Conservation (phyloP, 2,888 invertebrate genomes). For the Eristalis tenax region DNA sequence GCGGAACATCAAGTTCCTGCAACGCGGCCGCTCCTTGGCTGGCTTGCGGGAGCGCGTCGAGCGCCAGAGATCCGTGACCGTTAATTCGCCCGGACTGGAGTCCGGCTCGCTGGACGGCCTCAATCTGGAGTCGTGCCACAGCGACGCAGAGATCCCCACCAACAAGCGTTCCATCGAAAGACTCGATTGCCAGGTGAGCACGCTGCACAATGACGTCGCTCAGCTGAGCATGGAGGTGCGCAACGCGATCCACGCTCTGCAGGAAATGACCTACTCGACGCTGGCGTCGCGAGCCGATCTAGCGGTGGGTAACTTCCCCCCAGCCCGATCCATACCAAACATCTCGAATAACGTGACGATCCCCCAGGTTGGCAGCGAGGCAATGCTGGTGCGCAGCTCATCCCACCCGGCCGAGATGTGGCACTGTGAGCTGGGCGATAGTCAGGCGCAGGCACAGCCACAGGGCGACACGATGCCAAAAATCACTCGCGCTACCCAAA, state of each 20-base stretch:
- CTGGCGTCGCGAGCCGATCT: slow-evolving; percentile 78
- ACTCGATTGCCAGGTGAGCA: slow-evolving; percentile 90
- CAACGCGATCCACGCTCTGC: slow-evolving; percentile 91
- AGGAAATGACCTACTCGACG: slow-evolving; percentile 88
- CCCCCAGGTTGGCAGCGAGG: slow-evolving; percentile 76
- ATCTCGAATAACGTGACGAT: slow-evolving; percentile 82
- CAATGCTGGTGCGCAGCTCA: slow-evolving; percentile 87
- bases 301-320: slow-evolving; percentile 83
- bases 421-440: slow-evolving; percentile 84
- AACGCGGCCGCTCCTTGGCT: slow-evolving; percentile 81
- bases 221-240: slow-evolving; percentile 92
- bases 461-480: slow-evolving; percentile 34
- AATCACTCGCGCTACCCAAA: slow-evolving; percentile 77
- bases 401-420: slow-evolving; percentile 94
- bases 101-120: slow-evolving; percentile 84
- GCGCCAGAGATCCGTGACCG: slow-evolving; percentile 85
- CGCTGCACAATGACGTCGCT: slow-evolving; percentile 92
- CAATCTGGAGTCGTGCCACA: slow-evolving; percentile 82
- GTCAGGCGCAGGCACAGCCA: slow-evolving; percentile 49
- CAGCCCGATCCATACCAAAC: slow-evolving; percentile 92
- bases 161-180: slow-evolving; percentile 84
- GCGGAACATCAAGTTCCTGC: slow-evolving; percentile 79
- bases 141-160: slow-evolving; percentile 74
- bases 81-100: slow-evolving; percentile 82
- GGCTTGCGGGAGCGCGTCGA: slow-evolving; percentile 86